These are phyloP conservation scores for Tolmerus cingulatus DNA, from an alignment of 2,888 invertebrate species.

Conservation along the genomic window DNA sequence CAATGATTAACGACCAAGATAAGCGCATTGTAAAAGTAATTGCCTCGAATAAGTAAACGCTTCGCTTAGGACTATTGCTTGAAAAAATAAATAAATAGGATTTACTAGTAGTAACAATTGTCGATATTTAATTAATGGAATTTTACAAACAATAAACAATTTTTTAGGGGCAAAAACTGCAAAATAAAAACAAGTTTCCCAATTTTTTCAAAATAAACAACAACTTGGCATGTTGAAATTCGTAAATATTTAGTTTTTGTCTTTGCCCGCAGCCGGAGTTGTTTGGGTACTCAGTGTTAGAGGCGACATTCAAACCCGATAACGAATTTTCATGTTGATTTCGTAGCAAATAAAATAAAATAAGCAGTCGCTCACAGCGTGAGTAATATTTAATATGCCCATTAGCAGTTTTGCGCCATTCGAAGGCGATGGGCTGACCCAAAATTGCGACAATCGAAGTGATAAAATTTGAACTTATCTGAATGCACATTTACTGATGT, in stretches of 20 bases:
- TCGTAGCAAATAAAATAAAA: neutral
- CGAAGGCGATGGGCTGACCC: neutral
- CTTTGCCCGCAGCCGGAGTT: neutral
- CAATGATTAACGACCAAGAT: neutral
- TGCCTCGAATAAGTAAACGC: neutral
- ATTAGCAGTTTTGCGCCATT: neutral
- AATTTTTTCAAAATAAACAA: neutral
- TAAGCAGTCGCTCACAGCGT: neutral
- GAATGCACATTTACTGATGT: neutral
- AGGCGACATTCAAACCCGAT: neutral
- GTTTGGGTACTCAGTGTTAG: neutral
- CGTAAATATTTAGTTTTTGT: neutral
- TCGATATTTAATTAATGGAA: neutral
- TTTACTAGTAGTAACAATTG: neutral
- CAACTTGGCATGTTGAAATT: neutral
- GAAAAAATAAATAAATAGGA: neutral
- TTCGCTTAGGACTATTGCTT: neutral
- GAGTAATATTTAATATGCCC: neutral
- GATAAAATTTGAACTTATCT: neutral
- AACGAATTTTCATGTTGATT: neutral
- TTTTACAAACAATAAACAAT: neutral
- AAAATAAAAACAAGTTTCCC: neutral
- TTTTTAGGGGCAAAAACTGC: neutral
- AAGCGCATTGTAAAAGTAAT: neutral
- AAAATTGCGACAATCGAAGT: neutral